Evolutionary conservation across 2,888 invertebrate species (phyloP), one percentile per base, ranked within the genome.

Genomic region (Hydropsyche betteni): DNA sequence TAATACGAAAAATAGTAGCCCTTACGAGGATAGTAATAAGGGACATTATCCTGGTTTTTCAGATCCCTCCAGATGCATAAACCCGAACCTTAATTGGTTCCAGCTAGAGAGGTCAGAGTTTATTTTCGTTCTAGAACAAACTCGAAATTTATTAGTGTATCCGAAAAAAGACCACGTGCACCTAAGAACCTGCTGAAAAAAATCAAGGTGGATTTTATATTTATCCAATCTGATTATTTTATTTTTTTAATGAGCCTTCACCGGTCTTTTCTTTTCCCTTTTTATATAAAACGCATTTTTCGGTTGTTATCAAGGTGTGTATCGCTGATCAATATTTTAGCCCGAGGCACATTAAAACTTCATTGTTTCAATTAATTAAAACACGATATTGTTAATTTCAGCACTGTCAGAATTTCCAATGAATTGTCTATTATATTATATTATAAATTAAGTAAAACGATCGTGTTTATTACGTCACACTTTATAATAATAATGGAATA

Each of bases 101-200:
- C 61, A 55, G 36, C 55, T 58, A 36, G 70, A 70, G 72, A 55
- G 14, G 61, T 38, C 55, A 38, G 53, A 53, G 53, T 70, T 44
- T 72, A 72, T 72, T 72, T 72, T 61, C 61, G 44, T 70, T 70
- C 33, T 70, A 70, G 44, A 36, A 52, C 44, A 36, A 61, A 55
- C 36, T 8, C 70, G 69, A 58, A 58, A 14, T 58, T 24, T 16
- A 58, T 24, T 58, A 4, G 58, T 8, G 50, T 34, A 33, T 51
- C 7, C 53, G 10, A 44, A 44, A 44, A 44, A 44, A 44, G 44
- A 44, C 10, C 10, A 10, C 44, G 10, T 10, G 44, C 44, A 44
- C 44, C 44, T 8, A 44, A 44, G 44, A 44, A 10, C 44, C 44
- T 44, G 44, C 24, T 24, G 24, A 2, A 72, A 72, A 70, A 55